Evolutionary conservation across 2,113 vertebrate species (phyloP).

Genomic region (Laticauda laticaudata): DNA sequence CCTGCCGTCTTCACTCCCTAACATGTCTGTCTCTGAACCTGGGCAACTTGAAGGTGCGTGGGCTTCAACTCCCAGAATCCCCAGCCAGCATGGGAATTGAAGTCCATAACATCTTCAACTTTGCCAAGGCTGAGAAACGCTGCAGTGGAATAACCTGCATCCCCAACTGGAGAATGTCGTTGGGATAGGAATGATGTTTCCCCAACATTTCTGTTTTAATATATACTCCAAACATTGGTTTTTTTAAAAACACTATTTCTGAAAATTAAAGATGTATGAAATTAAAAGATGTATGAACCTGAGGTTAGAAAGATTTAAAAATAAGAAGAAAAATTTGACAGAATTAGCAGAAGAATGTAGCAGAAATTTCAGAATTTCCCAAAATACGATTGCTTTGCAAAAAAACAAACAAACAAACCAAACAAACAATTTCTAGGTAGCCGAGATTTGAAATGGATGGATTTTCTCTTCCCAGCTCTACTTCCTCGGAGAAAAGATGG

Average conservation of each 20-base stretch:
- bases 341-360: background rate
- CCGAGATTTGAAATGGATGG: background rate
- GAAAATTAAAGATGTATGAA: background rate
- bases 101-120: background rate
- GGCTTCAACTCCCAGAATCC: background rate
- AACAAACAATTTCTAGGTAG: background rate
- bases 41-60: too few relatives aligned
- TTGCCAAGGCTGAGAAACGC: background rate
- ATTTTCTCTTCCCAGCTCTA: background rate
- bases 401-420: background rate
- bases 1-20: background rate
- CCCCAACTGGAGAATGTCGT: background rate
- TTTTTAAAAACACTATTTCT: background rate
- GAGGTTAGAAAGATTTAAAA: slow-evolving; percentile 35
- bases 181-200: background rate
- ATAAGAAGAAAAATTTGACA: background rate
- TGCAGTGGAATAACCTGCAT: background rate
- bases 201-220: background rate
- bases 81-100: background rate
- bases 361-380: background rate
- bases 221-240: background rate
- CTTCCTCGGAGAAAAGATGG: background rate
- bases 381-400: background rate
- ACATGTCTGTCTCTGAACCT: background rate
- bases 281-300: background rate